Conservation (phyloP, 2,888 invertebrate species). For the Ormyrus thymus region DNA sequence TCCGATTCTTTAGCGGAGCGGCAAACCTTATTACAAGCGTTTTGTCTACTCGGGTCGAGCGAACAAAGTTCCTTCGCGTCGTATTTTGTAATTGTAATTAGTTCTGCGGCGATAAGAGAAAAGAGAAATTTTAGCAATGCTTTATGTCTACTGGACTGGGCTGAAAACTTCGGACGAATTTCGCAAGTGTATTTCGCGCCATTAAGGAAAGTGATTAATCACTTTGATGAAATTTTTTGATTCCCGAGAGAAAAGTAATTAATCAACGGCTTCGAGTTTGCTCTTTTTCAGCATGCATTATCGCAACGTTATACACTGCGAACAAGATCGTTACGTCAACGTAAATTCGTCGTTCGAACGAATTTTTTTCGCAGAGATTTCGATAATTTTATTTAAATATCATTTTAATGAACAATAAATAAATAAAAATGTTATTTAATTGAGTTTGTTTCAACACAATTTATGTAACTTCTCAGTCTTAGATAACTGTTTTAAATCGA, state of each 20-base stretch:
- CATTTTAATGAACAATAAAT: not conserved
- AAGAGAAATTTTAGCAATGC: slow-evolving; percentile 19
- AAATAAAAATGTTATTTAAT: not conserved
- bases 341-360: no score
- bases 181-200: slow-evolving; percentile 33
- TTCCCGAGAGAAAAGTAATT: no score
- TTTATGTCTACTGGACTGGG: slow-evolving; percentile 23
- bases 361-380: no score
- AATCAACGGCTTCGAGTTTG: no score
- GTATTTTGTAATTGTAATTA: slow-evolving; percentile 40
- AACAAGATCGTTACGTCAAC: no score
- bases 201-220: slow-evolving; percentile 38
- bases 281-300: no score
- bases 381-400: no score
- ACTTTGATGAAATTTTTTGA: slow-evolving; percentile 22
- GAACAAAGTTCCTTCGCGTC: slow-evolving; percentile 13
- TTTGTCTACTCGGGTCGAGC: slow-evolving; percentile 17
- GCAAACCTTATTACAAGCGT: slow-evolving; percentile 20
- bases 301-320: no score
- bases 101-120: slow-evolving; percentile 15
- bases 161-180: slow-evolving; percentile 30
- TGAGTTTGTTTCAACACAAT: no score
- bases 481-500: no score
- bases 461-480: no score
- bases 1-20: slow-evolving; percentile 3